Evolutionary conservation across 2,113 vertebrate species (phyloP), one percentile per base, ranked within the genome.

Genomic region (Ifrita kowaldi): DNA sequence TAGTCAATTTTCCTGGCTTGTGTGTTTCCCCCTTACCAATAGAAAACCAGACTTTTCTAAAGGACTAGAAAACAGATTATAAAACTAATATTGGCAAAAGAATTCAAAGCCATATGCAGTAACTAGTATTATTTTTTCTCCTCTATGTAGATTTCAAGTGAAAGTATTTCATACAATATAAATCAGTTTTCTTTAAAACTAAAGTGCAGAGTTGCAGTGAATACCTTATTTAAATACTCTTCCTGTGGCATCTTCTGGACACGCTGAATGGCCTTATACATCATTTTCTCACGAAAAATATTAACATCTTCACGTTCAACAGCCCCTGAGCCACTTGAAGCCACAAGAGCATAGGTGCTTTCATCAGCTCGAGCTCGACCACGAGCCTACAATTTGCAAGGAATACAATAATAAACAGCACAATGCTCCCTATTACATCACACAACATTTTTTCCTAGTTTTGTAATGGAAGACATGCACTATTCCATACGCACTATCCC

Each of bases 331-430:
- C 98, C 98, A 41, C 89, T 97, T 1, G 97, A 96, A 14, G 98
- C 99, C 57, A 99, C 98, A 85, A 99, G 87, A 9, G 98, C 98
- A 73, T 99, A 99, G 60, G 98, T 98, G 88, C 99, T 99, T 88
- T 99, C 98, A 15, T 99, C 98, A 27, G 99, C 98, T 98, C 99
- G 98, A 94, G 99, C 99, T 98, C 99, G 97, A 52, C 99, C 99
- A 35, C 98, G 97, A 85, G 99, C 98, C 99, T 99, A 90, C 21
- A 84, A 46, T 89, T 94, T 64, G 11, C 21, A 92, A 76, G 79
- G 90, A 44, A 92, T 20, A 84, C 33, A 84, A 89, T 21, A 63
- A 44, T 60, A 91, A 92, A 68, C 49, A 88, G 13, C 28, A 57
- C 15, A 41, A 18, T 52, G n/a, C 17, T 74, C 32, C 63, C 83